These are phyloP conservation scores for Dendrocopos noguchii DNA, from an alignment of 2,113 vertebrate species.

Conservation along the genomic window DNA sequence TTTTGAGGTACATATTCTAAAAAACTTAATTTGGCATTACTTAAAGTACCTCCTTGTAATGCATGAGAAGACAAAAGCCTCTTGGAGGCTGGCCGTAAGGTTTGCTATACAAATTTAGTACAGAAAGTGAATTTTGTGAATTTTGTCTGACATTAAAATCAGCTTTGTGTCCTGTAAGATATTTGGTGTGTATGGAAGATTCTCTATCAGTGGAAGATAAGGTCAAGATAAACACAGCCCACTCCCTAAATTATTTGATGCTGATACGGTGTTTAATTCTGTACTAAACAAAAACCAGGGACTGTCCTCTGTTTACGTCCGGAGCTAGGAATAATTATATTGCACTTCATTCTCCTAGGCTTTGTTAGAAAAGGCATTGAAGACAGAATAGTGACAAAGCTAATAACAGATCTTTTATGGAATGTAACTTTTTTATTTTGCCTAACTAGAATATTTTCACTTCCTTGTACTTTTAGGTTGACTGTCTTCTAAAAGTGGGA, in stretches of 20 bases:
- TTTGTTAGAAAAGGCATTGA: conserved; percentile 40
- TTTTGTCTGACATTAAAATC: neutral
- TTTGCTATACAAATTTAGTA: neutral
- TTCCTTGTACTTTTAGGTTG: neutral
- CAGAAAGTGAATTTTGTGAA: neutral
- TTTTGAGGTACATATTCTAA: neutral
- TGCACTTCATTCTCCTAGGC: conserved; percentile 8
- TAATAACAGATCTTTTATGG: conserved; percentile 23
- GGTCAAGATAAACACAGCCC: neutral
- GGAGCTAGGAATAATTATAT: conserved; percentile 24
- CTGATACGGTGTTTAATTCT: neutral
- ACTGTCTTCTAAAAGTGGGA: neutral
- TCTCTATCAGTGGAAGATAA: neutral
- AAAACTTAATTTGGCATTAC: neutral
- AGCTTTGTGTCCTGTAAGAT: neutral
- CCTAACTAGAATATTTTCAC: conserved; percentile 14
- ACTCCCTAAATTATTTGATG: conserved; percentile 1
- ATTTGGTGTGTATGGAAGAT: neutral
- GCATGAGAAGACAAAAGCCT: neutral
- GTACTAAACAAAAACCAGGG: neutral
- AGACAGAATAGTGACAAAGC: conserved; percentile 46
- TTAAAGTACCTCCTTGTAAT: neutral
- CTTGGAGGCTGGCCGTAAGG: neutral
- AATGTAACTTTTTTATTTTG: neutral
- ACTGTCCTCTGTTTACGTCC: neutral